Evolutionary conservation across 53 echinoderm and acorn worm species (phyloP).

Genomic region (Actinopyga echinites): DNA sequence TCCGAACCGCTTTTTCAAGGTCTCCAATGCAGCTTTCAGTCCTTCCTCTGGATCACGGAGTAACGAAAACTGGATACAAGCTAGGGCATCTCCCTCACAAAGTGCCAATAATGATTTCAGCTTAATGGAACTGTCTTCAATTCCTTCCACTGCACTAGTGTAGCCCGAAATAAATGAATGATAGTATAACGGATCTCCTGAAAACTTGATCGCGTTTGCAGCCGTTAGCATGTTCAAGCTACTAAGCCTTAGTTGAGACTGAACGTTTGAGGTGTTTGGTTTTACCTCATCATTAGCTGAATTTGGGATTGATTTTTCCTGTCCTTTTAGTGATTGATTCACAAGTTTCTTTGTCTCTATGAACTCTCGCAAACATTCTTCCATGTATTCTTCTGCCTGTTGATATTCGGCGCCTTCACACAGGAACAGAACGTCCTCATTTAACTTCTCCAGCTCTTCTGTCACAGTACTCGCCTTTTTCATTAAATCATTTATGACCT

Average conservation of each 20-base stretch:
- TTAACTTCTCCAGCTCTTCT: not conserved
- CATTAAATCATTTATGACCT: not conserved
- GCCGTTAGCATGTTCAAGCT: conserved; percentile 19
- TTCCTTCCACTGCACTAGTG: not conserved
- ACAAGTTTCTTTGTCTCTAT: not conserved
- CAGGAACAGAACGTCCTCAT: conserved; percentile 7
- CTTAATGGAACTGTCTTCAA: conserved; percentile 2
- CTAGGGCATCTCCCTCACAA: conserved; percentile 44
- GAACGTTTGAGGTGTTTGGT: not conserved
- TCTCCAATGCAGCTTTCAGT: not conserved
- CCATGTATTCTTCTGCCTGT: conserved; percentile 32
- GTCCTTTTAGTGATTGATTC: not conserved
- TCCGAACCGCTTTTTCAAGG: conserved; percentile 10
- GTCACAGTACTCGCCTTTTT: not conserved
- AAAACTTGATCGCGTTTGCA: conserved; percentile 48
- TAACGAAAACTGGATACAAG: conserved; percentile 19
- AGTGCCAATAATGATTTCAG: conserved; percentile 36
- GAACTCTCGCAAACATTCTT: not conserved
- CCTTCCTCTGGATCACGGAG: not conserved
- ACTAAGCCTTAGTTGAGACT: not conserved
- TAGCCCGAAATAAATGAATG: not conserved
- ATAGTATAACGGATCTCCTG: conserved; percentile 48
- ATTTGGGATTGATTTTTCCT: not conserved
- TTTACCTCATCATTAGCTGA: not conserved
- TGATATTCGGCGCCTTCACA: conserved; percentile 14